A percentile compares a stretch with the other conserved stretches of the same genome.
These are phyloP conservation scores for Drosophila elegans DNA, from an alignment of 1,140 invertebrate genomes.

Conservation along the genomic window DNA sequence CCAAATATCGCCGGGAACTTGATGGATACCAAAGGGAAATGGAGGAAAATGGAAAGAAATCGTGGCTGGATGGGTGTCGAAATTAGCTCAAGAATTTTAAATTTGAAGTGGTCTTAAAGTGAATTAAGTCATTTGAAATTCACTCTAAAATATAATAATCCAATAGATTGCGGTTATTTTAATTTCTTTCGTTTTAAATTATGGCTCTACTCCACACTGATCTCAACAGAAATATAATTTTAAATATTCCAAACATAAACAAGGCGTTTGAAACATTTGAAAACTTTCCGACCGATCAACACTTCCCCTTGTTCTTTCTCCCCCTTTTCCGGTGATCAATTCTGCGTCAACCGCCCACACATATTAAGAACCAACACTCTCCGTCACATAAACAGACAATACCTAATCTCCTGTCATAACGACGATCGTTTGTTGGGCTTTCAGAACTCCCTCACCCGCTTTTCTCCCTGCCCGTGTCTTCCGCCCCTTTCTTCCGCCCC, in stretches of 20 bases:
- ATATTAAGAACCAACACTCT: not conserved
- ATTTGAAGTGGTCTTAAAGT: not conserved
- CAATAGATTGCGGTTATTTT: too few relatives aligned
- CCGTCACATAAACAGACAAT: constrained; percentile 9
- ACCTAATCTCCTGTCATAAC: constrained; percentile 51
- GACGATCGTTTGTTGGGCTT: constrained; percentile 49
- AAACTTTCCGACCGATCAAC: constrained; percentile 12
- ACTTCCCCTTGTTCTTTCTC: constrained; percentile 1
- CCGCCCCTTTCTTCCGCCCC: not conserved
- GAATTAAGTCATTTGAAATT: not conserved
- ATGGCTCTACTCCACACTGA: not conserved
- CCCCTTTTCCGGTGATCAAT: not conserved
- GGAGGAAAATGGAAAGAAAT: constrained; percentile 5
- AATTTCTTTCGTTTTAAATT: too few relatives aligned
- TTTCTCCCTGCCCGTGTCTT: not conserved
- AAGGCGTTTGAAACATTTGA: constrained; percentile 9
- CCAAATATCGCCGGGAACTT: constrained; percentile 13
- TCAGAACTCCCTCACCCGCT: constrained; percentile 11
- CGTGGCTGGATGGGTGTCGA: not conserved
- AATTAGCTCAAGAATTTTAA: not conserved
- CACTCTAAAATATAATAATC: too few relatives aligned
- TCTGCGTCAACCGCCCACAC: constrained; percentile 32
- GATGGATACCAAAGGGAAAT: not conserved
- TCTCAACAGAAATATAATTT: not conserved
- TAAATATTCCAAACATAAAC: not conserved